Conservation (phyloP, 2,797 vertebrate genomes). For the Phoeniculus purpureus region DNA sequence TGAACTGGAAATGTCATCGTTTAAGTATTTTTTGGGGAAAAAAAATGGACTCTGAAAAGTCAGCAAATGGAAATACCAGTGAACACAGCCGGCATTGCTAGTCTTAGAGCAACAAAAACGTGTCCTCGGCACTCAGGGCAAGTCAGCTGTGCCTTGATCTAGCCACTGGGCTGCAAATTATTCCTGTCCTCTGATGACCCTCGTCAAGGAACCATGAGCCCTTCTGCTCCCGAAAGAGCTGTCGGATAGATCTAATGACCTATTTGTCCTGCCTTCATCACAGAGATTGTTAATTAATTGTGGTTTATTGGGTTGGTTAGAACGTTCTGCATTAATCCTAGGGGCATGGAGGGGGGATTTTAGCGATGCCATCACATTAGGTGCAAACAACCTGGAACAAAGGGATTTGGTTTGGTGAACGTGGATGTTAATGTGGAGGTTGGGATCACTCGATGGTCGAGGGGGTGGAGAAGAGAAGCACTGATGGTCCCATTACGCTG, state of each 20-base stretch:
- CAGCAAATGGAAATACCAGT: constrained; percentile 5
- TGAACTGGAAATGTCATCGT: neutral
- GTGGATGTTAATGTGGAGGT: constrained; percentile 45
- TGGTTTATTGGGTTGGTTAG: constrained; percentile 44
- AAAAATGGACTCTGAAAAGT: neutral
- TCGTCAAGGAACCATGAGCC: neutral
- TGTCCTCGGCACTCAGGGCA: neutral
- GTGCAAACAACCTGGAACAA: constrained; percentile 48
- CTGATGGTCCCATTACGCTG: neutral
- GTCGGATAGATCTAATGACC: neutral
- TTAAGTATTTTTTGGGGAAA: neutral
- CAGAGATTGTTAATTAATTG: constrained; percentile 62
- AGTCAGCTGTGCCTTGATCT: constrained; percentile 17
- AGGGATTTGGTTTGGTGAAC: constrained; percentile 35
- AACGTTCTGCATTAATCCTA: constrained; percentile 59
- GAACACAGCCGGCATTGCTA: fast-evolving
- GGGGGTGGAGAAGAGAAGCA: neutral
- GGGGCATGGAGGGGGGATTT: constrained; percentile 18
- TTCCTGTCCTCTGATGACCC: neutral
- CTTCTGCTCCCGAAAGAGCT: neutral
- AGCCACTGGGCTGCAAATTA: constrained; percentile 2
- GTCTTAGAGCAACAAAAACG: neutral
- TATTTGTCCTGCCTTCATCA: constrained; percentile 31
- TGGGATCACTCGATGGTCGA: neutral
- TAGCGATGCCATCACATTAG: constrained; percentile 13